Evolutionary conservation across 2,113 vertebrate genomes (phyloP).

Genomic region (Oreochromis spilurus): DNA sequence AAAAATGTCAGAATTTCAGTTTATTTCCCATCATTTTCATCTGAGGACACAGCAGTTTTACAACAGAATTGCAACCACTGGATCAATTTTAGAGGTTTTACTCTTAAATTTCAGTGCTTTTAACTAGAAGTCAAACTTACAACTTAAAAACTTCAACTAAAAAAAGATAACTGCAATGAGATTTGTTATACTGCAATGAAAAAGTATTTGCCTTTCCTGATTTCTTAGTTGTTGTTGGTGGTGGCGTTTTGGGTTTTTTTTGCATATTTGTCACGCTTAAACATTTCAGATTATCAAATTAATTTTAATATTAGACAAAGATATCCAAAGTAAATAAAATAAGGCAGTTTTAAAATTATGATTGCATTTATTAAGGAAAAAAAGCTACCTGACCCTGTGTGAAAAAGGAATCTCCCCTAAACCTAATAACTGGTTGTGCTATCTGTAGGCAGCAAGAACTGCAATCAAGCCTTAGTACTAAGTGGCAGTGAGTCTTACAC

Average conservation of each 20-base stretch:
- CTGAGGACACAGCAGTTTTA: background rate
- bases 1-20: background rate
- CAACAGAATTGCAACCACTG: background rate
- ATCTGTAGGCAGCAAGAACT: background rate
- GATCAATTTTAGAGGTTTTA: background rate
- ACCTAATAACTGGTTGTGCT: background rate
- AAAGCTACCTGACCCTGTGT: background rate
- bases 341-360: background rate
- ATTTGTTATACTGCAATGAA: background rate
- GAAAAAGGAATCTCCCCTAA: background rate
- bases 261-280: background rate
- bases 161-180: background rate
- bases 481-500: background rate
- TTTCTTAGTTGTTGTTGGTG: background rate
- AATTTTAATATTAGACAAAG: background rate
- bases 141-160: background rate
- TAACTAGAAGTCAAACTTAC: background rate
- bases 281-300: background rate
- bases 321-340: background rate
- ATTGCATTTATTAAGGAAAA: background rate
- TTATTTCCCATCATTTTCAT: background rate
- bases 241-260: background rate
- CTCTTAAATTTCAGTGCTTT: background rate
- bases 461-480: background rate
- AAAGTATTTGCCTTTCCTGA: background rate